Evolutionary conservation across 2,113 vertebrate genomes (phyloP).

Genomic region (Platysteira castanea): DNA sequence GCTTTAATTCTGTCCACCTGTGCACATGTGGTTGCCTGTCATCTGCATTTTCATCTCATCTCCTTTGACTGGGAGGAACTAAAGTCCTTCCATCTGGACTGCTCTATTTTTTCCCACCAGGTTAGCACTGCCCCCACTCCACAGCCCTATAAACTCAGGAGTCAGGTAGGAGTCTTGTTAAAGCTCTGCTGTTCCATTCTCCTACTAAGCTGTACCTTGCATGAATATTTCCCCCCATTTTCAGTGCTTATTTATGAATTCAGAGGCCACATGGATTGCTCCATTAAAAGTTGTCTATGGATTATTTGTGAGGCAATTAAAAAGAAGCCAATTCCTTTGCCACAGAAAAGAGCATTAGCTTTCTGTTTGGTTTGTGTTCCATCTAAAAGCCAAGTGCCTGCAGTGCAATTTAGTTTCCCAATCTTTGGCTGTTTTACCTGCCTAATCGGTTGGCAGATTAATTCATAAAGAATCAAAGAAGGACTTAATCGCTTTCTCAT

Average conservation of each 20-base stretch:
- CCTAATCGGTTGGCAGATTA: slow-evolving; percentile 18
- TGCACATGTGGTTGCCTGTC: neutral
- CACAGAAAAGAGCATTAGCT: neutral
- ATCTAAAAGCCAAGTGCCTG: neutral
- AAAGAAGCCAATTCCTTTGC: slow-evolving; percentile 16
- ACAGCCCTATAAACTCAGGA: neutral
- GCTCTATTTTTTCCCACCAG: neutral
- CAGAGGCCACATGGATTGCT: neutral
- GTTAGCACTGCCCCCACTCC: neutral
- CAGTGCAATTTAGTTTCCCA: slow-evolving; percentile 4
- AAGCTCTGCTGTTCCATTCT: neutral
- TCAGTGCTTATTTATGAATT: neutral
- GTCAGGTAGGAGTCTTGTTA: neutral
- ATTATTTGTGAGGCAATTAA: slow-evolving; percentile 57
- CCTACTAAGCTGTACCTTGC: neutral
- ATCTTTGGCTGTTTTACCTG: slow-evolving; percentile 20
- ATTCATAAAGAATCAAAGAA: slow-evolving; percentile 17
- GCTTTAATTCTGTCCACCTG: neutral
- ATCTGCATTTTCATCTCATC: neutral
- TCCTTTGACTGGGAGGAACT: neutral
- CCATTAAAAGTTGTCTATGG: slow-evolving; percentile 20
- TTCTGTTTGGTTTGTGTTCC: slow-evolving; percentile 31
- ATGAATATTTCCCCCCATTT: neutral
- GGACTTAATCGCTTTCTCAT: neutral
- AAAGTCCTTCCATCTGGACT: neutral